Conservation (phyloP, 23 tunicate genomes). For the Diplosoma virens region DNA sequence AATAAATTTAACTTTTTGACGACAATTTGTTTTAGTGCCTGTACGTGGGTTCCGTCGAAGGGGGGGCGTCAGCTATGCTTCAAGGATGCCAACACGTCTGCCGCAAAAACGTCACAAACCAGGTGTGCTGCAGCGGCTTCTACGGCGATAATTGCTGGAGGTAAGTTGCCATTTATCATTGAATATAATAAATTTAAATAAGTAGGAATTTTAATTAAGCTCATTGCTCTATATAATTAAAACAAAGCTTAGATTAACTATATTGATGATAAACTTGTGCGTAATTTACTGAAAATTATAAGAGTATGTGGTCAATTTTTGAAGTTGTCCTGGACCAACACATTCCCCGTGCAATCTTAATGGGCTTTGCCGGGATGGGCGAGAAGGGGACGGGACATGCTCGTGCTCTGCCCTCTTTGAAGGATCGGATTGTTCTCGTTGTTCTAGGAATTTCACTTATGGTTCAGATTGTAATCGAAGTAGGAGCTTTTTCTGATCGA, state of each 20-base stretch:
- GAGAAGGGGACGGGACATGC: slow-evolving; percentile 53
- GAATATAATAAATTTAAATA: too few relatives aligned
- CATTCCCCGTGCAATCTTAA: slow-evolving; percentile 47
- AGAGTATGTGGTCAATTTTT: too few relatives aligned
- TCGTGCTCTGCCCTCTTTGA: slow-evolving; percentile 34
- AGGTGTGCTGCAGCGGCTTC: slow-evolving; percentile 63
- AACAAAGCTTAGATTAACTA: too few relatives aligned
- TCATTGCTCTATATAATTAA: too few relatives aligned
- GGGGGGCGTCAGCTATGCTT: too few relatives aligned
- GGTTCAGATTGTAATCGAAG: slow-evolving; percentile 59
- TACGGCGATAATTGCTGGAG: slow-evolving; percentile 59
- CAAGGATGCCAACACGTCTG: slow-evolving; percentile 49
- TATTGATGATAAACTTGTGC: too few relatives aligned
- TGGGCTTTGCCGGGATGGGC: slow-evolving; percentile 66
- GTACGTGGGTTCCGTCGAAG: too few relatives aligned
- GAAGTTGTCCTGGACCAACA: slow-evolving; percentile 72
- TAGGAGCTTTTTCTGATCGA: not conserved
- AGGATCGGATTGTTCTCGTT: slow-evolving; percentile 50
- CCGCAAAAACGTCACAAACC: slow-evolving; percentile 4
- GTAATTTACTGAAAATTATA: too few relatives aligned
- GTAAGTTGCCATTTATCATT: slow-evolving; percentile 18
- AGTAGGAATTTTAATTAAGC: too few relatives aligned
- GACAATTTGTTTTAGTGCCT: too few relatives aligned
- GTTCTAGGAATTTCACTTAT: slow-evolving; percentile 19
- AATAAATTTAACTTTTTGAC: too few relatives aligned